A percentile compares a stretch with the other conserved stretches of the same genome.
Evolutionary conservation across 2,888 invertebrate species (phyloP).

Genomic region (Standfussiana lucernea): DNA sequence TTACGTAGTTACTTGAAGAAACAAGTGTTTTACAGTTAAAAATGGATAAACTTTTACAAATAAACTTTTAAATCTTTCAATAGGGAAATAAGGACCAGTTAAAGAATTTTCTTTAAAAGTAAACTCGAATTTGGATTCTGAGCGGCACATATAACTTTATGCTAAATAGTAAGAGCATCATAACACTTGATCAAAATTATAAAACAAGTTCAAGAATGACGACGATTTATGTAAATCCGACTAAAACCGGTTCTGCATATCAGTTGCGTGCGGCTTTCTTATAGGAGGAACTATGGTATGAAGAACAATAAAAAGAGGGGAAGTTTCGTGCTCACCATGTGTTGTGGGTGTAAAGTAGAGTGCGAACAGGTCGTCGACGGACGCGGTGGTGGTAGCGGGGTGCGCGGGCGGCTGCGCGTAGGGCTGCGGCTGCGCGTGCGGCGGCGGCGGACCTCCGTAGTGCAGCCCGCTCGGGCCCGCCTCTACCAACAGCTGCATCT

Average conservation of each 20-base stretch:
- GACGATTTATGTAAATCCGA: conserved; percentile 60
- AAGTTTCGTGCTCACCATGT: conserved; percentile 88
- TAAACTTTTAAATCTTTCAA: conserved; percentile 9
- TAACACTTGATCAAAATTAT: conserved; percentile 40
- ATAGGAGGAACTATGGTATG: conserved; percentile 11
- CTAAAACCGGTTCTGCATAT: conserved; percentile 67
- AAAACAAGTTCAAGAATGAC: conserved; percentile 62
- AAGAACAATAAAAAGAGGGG: conserved; percentile 31
- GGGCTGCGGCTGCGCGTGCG: conserved; percentile 87
- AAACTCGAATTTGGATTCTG: not conserved
- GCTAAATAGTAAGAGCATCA: conserved; percentile 21
- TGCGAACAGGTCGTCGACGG: conserved; percentile 94
- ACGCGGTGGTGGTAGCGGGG: conserved; percentile 89
- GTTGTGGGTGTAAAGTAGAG: conserved; percentile 93
- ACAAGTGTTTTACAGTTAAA: not conserved
- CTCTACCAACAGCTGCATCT: conserved; percentile 94
- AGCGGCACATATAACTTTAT: conserved; percentile 21
- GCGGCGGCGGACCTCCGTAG: conserved; percentile 87
- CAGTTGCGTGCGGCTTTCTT: conserved; percentile 38
- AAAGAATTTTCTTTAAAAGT: not conserved
- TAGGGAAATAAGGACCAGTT: not conserved
- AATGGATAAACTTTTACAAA: not conserved
- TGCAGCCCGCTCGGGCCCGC: conserved; percentile 89
- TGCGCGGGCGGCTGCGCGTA: conserved; percentile 80
- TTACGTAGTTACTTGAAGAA: not conserved